Percentiles rank a stretch among this genome's conserved stretches.
phyloP scores from a whole-genome alignment of 2,888 invertebrate species.

The Geophilus truncorum region DNA sequence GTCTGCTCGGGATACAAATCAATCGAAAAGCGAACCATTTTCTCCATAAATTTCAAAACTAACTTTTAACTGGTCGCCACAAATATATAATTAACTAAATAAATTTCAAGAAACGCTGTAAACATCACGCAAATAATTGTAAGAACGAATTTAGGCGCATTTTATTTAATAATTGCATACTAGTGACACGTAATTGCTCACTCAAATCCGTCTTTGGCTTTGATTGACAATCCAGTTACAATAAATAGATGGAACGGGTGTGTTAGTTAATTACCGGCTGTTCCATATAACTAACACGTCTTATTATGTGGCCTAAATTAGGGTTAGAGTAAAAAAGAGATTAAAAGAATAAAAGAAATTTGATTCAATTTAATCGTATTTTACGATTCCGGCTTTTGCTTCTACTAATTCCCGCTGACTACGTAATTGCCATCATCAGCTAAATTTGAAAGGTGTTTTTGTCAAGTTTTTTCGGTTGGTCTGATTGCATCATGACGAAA shows the following conservation, averaged over 20 bases:
- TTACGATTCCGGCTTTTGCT: neutral
- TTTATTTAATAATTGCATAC: no score
- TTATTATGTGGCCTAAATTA: neutral
- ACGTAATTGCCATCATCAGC: neutral
- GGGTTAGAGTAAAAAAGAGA: neutral
- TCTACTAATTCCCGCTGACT: neutral
- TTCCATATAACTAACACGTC: neutral
- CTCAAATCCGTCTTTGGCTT: no score
- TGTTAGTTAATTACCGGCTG: neutral
- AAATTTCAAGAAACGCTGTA: neutral
- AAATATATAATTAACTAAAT: neutral
- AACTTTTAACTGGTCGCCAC: neutral
- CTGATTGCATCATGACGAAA: neutral
- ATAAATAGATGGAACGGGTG: neutral
- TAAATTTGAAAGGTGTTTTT: neutral
- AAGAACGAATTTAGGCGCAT: no score
- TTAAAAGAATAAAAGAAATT: neutral
- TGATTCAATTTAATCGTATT: neutral
- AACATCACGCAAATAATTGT: no score
- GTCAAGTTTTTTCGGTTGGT: neutral
- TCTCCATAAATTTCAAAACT: neutral
- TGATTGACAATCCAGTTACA: neutral
- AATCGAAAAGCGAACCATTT: neutral
- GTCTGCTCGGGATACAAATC: neutral
- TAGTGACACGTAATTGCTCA: no score